Conservation (phyloP, 2,888 invertebrate species). For the Drosophila sordidula region DNA sequence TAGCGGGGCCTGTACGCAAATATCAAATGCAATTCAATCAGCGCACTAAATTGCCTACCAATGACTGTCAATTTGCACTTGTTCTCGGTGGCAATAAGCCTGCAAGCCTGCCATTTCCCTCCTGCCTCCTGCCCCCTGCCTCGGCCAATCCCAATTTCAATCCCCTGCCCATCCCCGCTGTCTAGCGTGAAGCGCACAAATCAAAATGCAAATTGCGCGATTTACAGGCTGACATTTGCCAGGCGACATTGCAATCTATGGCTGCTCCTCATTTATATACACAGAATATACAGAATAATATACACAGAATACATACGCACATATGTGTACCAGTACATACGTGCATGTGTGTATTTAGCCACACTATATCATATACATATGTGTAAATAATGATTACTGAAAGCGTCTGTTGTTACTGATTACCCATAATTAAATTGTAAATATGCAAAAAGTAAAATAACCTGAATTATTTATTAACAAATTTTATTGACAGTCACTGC, state of each 20-base stretch:
- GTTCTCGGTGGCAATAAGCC: slow-evolving; percentile 4
- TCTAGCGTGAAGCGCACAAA: slow-evolving; percentile 69
- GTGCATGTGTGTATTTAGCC: slow-evolving; percentile 1
- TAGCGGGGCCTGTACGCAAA: slow-evolving; percentile 17
- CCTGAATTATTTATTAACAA: slow-evolving; percentile 80
- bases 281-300: slow-evolving; percentile 16
- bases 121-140: too few relatives aligned
- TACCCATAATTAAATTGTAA: slow-evolving; percentile 80
- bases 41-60: slow-evolving; percentile 51
- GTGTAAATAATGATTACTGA: slow-evolving; percentile 76
- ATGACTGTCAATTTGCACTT: slow-evolving; percentile 47
- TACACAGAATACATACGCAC: not conserved
- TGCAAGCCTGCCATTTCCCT: too few relatives aligned
- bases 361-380: slow-evolving; percentile 2
- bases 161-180: slow-evolving; percentile 21
- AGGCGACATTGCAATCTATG: slow-evolving; percentile 31
- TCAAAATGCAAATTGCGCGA: slow-evolving; percentile 74
- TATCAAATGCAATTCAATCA: slow-evolving; percentile 62
- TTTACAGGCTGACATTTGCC: slow-evolving; percentile 62
- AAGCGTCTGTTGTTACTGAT: slow-evolving; percentile 78
- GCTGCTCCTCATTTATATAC: slow-evolving; percentile 12
- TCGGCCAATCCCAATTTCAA: not conserved
- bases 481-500: slow-evolving; percentile 79
- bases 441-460: slow-evolving; percentile 77
- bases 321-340: not conserved